Percentiles rank a stretch among this genome's conserved stretches.
Evolutionary conservation across 1,140 invertebrate species (phyloP).

Genomic region (Drosophila baimaii): DNA sequence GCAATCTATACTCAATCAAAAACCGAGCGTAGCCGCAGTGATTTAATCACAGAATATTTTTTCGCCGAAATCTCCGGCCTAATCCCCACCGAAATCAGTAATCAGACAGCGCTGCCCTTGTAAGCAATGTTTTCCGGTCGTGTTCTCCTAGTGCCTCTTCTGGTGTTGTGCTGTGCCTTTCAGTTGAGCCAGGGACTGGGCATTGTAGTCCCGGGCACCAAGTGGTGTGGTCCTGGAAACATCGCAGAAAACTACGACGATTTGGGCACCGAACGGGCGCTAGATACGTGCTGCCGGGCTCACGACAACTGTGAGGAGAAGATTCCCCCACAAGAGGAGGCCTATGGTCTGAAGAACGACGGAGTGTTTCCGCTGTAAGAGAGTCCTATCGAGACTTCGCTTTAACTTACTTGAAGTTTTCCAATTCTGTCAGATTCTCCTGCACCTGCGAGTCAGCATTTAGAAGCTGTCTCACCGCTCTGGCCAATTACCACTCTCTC

Average conservation of each 20-base stretch:
- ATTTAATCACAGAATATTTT: constrained; percentile 4
- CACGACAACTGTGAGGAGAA: constrained; percentile 90
- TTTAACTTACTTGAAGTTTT: neutral
- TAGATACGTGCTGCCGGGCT: constrained; percentile 91
- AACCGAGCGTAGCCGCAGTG: too few relatives aligned
- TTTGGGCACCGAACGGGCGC: constrained; percentile 87
- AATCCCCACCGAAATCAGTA: constrained; percentile 41
- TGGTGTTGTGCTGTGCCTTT: constrained; percentile 1
- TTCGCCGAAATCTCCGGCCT: constrained; percentile 1
- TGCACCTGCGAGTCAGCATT: constrained; percentile 89
- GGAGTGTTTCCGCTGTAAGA: constrained; percentile 86
- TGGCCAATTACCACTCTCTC: constrained; percentile 84
- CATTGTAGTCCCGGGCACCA: constrained; percentile 85
- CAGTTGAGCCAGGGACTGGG: constrained; percentile 24
- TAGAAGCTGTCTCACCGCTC: constrained; percentile 86
- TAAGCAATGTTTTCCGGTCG: constrained; percentile 32
- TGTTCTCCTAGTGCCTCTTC: constrained; percentile 20
- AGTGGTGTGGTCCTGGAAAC: constrained; percentile 91
- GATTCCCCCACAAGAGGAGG: constrained; percentile 85
- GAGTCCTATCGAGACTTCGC: neutral
- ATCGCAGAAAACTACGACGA: constrained; percentile 88
- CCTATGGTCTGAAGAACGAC: constrained; percentile 87
- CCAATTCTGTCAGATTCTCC: constrained; percentile 59
- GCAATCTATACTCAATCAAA: too few relatives aligned
- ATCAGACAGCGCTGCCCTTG: constrained; percentile 12